phyloP scores from a whole-genome alignment of 2,888 invertebrate genomes.

The Euproctis similis region DNA sequence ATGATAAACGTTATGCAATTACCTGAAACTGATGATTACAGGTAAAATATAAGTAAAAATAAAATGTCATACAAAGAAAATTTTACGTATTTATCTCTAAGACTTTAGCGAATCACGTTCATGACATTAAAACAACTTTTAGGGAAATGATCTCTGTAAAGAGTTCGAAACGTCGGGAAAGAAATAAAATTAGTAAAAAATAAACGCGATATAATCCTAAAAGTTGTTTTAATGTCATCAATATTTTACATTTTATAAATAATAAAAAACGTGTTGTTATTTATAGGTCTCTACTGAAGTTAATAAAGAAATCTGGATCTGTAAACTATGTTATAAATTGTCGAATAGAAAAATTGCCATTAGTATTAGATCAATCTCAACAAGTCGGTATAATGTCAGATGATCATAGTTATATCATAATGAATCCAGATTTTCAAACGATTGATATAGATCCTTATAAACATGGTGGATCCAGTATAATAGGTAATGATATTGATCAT shows the following conservation, averaged over 20 bases:
- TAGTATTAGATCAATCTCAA: constrained; percentile 79
- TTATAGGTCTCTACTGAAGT: constrained; percentile 78
- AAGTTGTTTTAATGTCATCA: background rate
- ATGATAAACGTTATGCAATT: constrained; percentile 80
- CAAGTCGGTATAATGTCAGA: constrained; percentile 91
- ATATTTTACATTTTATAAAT: background rate
- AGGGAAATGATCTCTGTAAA: too few relatives aligned
- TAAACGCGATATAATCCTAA: background rate
- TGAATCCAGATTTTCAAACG: constrained; percentile 87
- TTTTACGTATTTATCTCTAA: too few relatives aligned
- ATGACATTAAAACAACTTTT: too few relatives aligned
- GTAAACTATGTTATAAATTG: constrained; percentile 86
- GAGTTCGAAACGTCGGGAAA: too few relatives aligned
- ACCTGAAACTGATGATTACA: constrained; percentile 78
- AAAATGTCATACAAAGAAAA: too few relatives aligned
- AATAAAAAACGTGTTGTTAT: constrained; percentile 11
- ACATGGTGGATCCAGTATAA: constrained; percentile 88
- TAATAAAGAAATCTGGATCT: constrained; percentile 82
- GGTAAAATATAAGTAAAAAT: too few relatives aligned
- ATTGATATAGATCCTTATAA: constrained; percentile 85
- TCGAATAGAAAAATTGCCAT: constrained; percentile 62
- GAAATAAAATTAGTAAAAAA: too few relatives aligned
- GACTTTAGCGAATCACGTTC: too few relatives aligned
- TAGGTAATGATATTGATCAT: too few relatives aligned
- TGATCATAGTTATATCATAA: constrained; percentile 85